phyloP scores from a whole-genome alignment of 2,888 invertebrate genomes.

The Diogma glabrata region DNA sequence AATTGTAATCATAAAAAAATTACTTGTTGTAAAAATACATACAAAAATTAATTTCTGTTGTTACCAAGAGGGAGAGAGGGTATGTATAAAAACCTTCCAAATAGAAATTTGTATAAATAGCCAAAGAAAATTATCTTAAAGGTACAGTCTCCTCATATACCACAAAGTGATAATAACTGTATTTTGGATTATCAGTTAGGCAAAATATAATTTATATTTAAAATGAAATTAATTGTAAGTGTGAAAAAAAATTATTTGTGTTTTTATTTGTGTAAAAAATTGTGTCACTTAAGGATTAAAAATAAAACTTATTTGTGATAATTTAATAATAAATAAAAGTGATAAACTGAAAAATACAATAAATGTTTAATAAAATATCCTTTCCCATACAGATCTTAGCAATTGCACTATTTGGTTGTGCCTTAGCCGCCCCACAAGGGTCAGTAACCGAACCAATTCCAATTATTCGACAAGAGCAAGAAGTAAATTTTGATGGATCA shows the following conservation, averaged over 20 bases:
- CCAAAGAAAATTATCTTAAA: slow-evolving; percentile 8
- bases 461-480: slow-evolving; percentile 54
- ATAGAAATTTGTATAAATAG: slow-evolving; percentile 10
- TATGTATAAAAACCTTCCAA: slow-evolving; percentile 3
- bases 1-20: too few relatives aligned
- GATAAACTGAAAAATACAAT: neutral
- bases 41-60: too few relatives aligned
- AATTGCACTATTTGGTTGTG: slow-evolving; percentile 20
- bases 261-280: slow-evolving; percentile 5
- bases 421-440: slow-evolving; percentile 28
- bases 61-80: too few relatives aligned
- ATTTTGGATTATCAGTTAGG: slow-evolving; percentile 1
- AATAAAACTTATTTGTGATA: neutral
- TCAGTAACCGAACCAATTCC: slow-evolving; percentile 49
- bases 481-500: slow-evolving; percentile 57
- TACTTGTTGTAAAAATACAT: too few relatives aligned
- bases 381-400: slow-evolving; percentile 18
- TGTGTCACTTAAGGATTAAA: too few relatives aligned
- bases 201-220: slow-evolving; percentile 15
- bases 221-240: slow-evolving; percentile 25
- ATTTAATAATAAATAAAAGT: neutral
- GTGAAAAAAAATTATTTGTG: neutral
- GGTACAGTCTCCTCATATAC: slow-evolving; percentile 7
- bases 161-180: neutral
- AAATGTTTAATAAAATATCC: neutral